Evolutionary conservation across 2,797 vertebrate genomes (phyloP).

Genomic region (Periophthalmus magnuspinnatus): DNA sequence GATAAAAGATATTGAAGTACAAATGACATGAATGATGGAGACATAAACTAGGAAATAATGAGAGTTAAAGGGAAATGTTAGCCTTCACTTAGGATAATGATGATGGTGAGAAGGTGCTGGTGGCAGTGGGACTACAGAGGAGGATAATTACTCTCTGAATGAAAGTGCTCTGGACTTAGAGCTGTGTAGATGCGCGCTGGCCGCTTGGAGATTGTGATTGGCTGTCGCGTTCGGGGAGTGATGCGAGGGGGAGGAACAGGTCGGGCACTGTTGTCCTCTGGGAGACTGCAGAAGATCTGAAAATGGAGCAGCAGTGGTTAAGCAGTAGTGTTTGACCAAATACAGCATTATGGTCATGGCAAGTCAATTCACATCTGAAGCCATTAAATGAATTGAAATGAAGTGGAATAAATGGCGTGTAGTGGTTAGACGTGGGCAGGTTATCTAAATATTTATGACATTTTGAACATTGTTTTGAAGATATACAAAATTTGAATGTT

Average conservation of each 20-base stretch:
- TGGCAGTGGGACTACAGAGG: constrained; percentile 42
- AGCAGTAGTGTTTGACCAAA: neutral
- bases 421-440: no score
- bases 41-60: constrained; percentile 22
- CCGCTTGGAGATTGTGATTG: constrained; percentile 97
- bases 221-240: constrained; percentile 88
- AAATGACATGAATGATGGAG: constrained; percentile 14
- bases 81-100: constrained; percentile 31
- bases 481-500: no score
- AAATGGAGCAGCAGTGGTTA: constrained; percentile 18
- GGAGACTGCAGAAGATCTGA: constrained; percentile 89
- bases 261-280: constrained; percentile 84
- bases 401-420: neutral
- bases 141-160: constrained; percentile 84
- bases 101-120: constrained; percentile 44
- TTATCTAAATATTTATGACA: no score
- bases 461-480: no score
- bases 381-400: neutral
- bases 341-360: neutral
- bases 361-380: neutral
- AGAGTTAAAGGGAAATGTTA: constrained; percentile 32
- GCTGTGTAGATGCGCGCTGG: constrained; percentile 81
- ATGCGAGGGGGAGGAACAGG: constrained; percentile 91
- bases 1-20: constrained; percentile 14
- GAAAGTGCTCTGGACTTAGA: constrained; percentile 70